Conservation (phyloP, 2,888 invertebrate species). For the Rhagophthalmus giganteus region DNA sequence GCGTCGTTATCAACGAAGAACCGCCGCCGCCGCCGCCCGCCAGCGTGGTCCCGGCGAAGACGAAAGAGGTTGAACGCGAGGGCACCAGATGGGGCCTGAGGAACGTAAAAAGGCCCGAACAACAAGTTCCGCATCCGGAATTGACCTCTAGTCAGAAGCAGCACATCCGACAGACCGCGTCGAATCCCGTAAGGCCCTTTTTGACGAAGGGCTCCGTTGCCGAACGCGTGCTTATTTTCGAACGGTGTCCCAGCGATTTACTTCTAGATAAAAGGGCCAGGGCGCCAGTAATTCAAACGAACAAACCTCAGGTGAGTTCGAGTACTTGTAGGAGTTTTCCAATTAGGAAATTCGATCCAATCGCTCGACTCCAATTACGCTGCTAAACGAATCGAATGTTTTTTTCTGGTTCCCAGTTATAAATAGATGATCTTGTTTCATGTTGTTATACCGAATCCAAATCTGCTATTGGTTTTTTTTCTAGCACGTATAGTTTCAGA, state of each 20-base stretch:
- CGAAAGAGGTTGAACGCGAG: constrained; percentile 31
- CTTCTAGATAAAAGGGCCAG: constrained; percentile 69
- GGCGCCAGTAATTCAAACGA: constrained; percentile 58
- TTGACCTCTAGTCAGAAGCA: constrained; percentile 64
- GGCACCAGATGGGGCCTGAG: constrained; percentile 52
- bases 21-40: constrained; percentile 40
- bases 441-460: no score
- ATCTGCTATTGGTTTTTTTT: no score
- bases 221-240: constrained; percentile 87
- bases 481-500: no score
- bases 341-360: background rate
- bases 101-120: constrained; percentile 55
- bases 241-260: constrained; percentile 83
- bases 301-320: constrained; percentile 52
- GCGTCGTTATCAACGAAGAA: constrained; percentile 63
- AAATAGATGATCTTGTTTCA: no score
- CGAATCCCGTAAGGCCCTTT: constrained; percentile 79
- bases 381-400: no score
- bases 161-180: constrained; percentile 56
- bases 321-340: no score
- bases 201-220: constrained; percentile 88
- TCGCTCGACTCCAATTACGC: no score
- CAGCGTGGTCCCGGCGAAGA: constrained; percentile 17
- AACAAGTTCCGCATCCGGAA: constrained; percentile 68
- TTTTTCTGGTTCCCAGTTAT: no score